These are phyloP conservation scores for Hiodon alosoides DNA, from an alignment of 2,113 vertebrate species.

Conservation along the genomic window DNA sequence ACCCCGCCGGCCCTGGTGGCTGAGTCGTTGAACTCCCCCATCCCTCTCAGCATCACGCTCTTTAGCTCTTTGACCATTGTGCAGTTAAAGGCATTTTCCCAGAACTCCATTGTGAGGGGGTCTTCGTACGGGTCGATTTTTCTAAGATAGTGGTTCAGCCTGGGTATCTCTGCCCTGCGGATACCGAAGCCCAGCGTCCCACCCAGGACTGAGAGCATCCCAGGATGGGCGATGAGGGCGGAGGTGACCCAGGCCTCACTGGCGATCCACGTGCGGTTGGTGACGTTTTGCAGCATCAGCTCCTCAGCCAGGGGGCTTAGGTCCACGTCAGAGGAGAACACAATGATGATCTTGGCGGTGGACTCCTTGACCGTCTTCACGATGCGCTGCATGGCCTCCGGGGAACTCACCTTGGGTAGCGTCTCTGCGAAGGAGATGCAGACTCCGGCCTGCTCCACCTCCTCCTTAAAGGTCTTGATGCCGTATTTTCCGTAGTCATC, in stretches of 20 bases:
- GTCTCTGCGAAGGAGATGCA: constrained; percentile 77
- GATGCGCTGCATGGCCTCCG: constrained; percentile 58
- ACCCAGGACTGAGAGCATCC: constrained; percentile 61
- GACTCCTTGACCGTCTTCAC: constrained; percentile 54
- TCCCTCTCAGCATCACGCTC: not conserved
- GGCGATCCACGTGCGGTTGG: constrained; percentile 72
- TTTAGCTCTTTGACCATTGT: constrained; percentile 58
- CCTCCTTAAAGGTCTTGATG: constrained; percentile 73
- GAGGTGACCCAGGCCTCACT: constrained; percentile 80
- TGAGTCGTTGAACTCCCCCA: constrained; percentile 31
- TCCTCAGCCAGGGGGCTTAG: constrained; percentile 66
- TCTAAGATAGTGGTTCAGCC: constrained; percentile 61
- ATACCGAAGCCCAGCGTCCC: constrained; percentile 75
- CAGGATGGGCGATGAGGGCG: constrained; percentile 62
- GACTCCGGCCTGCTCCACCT: constrained; percentile 67
- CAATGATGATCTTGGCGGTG: constrained; percentile 73
- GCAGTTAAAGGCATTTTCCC: constrained; percentile 75
- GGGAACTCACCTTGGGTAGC: constrained; percentile 66
- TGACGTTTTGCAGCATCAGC: constrained; percentile 64
- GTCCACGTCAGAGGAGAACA: constrained; percentile 77
- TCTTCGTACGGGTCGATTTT: constrained; percentile 62
- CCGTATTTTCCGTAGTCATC: constrained; percentile 82
- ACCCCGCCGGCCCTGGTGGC: constrained; percentile 21
- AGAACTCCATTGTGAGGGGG: constrained; percentile 71
- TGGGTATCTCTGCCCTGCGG: constrained; percentile 61